A percentile compares a stretch with the other conserved stretches of the same genome.
phyloP scores from a whole-genome alignment of 1,140 invertebrate species.

The Euura lappo region DNA sequence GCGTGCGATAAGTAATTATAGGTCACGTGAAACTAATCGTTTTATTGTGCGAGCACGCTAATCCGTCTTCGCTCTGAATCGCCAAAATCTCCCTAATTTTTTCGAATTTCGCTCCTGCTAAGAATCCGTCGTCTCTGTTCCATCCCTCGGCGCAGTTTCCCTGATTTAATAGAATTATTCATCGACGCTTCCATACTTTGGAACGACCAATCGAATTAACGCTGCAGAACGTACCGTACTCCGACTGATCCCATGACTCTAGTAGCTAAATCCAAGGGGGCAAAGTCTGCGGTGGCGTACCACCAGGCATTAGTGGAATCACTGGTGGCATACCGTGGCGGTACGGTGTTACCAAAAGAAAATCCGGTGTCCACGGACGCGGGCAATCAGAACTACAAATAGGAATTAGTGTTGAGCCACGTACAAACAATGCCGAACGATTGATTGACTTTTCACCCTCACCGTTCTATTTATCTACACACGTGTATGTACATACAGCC shows the following conservation, averaged over 20 bases:
- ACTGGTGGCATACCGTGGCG: neutral
- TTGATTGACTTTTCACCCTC: constrained; percentile 57
- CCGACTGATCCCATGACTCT: neutral
- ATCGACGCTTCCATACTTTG: neutral
- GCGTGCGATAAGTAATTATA: constrained; percentile 48
- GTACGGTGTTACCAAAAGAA: constrained; percentile 50
- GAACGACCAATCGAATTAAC: neutral
- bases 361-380: constrained; percentile 45
- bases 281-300: neutral
- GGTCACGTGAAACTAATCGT: constrained; percentile 48
- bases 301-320: neutral
- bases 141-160: too few relatives aligned
- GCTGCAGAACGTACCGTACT: too few relatives aligned
- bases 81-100: neutral
- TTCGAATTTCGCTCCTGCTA: too few relatives aligned
- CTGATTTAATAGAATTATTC: too few relatives aligned
- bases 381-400: constrained; percentile 55
- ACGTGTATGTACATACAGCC: neutral
- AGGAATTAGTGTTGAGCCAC: constrained; percentile 55
- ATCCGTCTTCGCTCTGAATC: neutral
- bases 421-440: constrained; percentile 52
- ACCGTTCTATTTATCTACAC: constrained; percentile 22
- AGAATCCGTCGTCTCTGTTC: too few relatives aligned
- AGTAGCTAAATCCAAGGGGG: neutral
- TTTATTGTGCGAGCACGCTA: constrained; percentile 41